These are phyloP conservation scores for Ctenoplectra terminalis DNA, from an alignment of 1,140 invertebrate species.

Conservation along the genomic window DNA sequence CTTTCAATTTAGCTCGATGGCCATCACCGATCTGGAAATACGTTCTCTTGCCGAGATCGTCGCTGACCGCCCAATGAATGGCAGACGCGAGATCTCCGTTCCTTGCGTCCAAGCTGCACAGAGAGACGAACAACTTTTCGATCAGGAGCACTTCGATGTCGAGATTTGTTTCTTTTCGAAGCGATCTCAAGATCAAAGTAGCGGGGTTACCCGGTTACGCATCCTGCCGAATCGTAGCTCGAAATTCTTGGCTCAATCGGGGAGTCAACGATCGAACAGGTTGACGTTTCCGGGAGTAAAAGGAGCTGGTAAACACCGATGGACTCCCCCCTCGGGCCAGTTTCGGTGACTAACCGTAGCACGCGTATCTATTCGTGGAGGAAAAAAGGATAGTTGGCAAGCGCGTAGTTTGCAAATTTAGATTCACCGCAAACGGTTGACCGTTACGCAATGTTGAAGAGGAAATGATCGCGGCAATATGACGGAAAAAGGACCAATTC, in stretches of 20 bases:
- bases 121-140: neutral
- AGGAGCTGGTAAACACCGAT: conserved; percentile 61
- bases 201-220: conserved; percentile 34
- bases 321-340: conserved; percentile 40
- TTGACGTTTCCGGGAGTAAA: conserved; percentile 50
- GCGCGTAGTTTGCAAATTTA: conserved; percentile 62
- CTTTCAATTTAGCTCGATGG: conserved; percentile 87
- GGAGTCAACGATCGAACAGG: conserved; percentile 14
- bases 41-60: conserved; percentile 88
- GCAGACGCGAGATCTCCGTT: conserved; percentile 85
- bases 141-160: neutral
- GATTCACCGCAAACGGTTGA: conserved; percentile 49
- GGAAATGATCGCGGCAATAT: conserved; percentile 47
- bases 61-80: conserved; percentile 89
- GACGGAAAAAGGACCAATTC: conserved; percentile 11
- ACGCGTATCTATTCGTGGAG: conserved; percentile 61
- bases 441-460: conserved; percentile 55
- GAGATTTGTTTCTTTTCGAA: neutral
- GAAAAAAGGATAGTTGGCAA: conserved; percentile 68
- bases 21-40: conserved; percentile 89
- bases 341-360: conserved; percentile 56
- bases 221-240: neutral
- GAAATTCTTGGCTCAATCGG: conserved; percentile 19
- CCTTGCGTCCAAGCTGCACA: conserved; percentile 89
- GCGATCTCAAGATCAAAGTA: conserved; percentile 14